phyloP scores from a whole-genome alignment of 2,797 vertebrate genomes.

The Pantherophis vulpinus region DNA sequence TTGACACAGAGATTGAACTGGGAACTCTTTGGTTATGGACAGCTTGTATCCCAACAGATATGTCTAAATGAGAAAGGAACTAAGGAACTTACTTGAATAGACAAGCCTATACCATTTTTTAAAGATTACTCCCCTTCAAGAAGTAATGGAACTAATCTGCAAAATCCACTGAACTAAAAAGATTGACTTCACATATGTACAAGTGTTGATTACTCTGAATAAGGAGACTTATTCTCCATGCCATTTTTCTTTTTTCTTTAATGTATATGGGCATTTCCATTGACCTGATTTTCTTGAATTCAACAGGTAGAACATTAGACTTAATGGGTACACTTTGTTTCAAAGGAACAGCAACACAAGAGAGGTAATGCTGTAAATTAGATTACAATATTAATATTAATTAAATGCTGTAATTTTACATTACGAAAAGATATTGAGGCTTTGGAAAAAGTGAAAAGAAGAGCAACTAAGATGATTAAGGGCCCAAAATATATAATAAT shows the following conservation, averaged over 20 bases:
- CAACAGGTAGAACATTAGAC: background rate
- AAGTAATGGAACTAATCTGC: background rate
- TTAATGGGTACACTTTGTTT: background rate
- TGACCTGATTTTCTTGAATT: background rate
- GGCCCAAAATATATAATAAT: background rate
- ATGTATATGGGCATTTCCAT: background rate
- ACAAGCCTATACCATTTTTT: background rate
- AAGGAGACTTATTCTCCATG: background rate
- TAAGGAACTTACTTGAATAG: background rate
- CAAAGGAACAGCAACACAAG: background rate
- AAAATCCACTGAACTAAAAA: background rate
- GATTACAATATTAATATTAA: no score
- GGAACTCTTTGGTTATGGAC: background rate
- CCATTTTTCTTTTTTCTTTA: background rate
- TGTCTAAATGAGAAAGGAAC: background rate
- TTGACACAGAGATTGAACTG: background rate
- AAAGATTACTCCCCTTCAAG: background rate
- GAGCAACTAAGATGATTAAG: background rate
- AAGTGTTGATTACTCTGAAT: background rate
- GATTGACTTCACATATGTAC: background rate
- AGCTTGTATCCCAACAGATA: background rate
- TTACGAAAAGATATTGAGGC: background rate
- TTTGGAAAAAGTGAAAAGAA: background rate
- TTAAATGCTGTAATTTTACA: background rate
- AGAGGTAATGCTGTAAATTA: background rate